phyloP scores from a whole-genome alignment of 2,888 invertebrate species.

The Herminia tarsipennalis region DNA sequence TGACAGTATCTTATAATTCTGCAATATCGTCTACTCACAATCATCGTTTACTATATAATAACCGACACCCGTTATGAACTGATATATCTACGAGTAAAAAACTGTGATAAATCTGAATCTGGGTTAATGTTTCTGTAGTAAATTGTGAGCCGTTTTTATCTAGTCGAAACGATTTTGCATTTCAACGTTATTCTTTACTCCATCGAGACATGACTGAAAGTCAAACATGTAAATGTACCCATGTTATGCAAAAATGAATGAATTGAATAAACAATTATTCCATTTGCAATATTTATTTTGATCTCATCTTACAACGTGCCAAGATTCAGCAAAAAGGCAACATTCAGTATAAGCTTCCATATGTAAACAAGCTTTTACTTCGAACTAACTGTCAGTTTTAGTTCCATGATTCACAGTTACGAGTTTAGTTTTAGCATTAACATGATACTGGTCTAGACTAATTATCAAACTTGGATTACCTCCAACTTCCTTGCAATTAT shows the following conservation, averaged over 20 bases:
- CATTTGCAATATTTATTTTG: slow-evolving; percentile 9
- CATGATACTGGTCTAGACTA: slow-evolving; percentile 47
- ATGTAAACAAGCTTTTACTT: slow-evolving; percentile 12
- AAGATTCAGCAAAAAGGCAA: slow-evolving; percentile 12
- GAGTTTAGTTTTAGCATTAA: slow-evolving; percentile 35
- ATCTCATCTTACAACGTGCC: slow-evolving; percentile 14
- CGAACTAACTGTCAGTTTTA: slow-evolving; percentile 17
- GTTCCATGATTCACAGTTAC: slow-evolving; percentile 30
- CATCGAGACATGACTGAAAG: slow-evolving; percentile 6
- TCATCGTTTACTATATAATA: no score
- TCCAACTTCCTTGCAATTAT: slow-evolving; percentile 59
- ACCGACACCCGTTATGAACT: no score
- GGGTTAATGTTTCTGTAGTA: slow-evolving; percentile 12
- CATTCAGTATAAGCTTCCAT: slow-evolving; percentile 10
- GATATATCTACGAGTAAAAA: no score
- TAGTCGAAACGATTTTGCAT: slow-evolving; percentile 3
- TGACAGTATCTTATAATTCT: no score
- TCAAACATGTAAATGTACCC: neutral
- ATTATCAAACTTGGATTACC: slow-evolving; percentile 51
- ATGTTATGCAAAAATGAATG: no score
- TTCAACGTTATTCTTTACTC: neutral
- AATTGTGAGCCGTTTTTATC: slow-evolving; percentile 2
- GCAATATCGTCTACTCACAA: no score
- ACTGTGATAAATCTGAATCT: slow-evolving; percentile 9
- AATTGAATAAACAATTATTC: slow-evolving; percentile 12